phyloP scores from a whole-genome alignment of 2,797 vertebrate species.

The Rousettus madagascariensis region DNA sequence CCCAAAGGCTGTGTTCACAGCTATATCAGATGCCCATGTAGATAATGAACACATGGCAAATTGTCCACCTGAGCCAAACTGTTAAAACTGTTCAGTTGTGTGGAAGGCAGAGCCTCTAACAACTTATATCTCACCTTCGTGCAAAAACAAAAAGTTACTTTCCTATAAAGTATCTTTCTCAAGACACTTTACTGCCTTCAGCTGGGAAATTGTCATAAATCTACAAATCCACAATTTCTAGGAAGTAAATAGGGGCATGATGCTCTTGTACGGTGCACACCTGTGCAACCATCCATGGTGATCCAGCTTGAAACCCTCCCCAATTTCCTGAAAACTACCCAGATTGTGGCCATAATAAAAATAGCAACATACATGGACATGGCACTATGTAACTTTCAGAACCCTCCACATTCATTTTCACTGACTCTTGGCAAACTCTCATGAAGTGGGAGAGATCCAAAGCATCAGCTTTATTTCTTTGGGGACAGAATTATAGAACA shows the following conservation, averaged over 20 bases:
- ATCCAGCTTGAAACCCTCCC: background rate
- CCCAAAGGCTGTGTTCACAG: background rate
- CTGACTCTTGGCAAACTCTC: background rate
- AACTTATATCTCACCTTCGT: background rate
- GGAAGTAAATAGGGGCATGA: no score
- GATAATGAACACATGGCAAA: no score
- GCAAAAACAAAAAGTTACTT: background rate
- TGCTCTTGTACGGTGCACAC: background rate
- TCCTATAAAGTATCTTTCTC: background rate
- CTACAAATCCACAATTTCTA: background rate
- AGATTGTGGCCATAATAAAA: background rate
- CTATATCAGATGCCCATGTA: background rate
- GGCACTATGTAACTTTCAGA: background rate
- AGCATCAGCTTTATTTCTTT: background rate
- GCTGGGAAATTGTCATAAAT: background rate
- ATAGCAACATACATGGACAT: background rate
- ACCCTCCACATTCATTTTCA: background rate
- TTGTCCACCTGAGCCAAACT: background rate
- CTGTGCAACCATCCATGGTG: rapidly evolving
- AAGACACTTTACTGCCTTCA: background rate
- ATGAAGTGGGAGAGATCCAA: background rate
- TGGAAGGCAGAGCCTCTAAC: background rate
- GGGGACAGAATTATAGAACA: background rate
- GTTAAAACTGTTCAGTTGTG: background rate
- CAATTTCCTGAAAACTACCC: background rate